Base-by-base conservation (phyloP, 2,113 vertebrate genomes). In the Mobula birostris region DNA sequence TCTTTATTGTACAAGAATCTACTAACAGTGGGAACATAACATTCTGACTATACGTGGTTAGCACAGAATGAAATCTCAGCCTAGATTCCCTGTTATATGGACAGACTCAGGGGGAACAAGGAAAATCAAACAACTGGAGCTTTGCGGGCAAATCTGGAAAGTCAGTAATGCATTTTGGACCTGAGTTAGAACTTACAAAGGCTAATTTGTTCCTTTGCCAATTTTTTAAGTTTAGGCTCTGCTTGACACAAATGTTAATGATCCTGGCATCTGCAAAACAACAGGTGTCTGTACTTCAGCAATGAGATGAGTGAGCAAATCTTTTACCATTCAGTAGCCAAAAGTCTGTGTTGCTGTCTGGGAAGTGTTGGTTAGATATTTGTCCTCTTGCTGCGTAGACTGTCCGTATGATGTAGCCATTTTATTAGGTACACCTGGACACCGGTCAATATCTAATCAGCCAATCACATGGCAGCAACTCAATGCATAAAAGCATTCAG, bases 201-300 rank as follows among this genome's bases (percentile, higher is more conserved):
- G 70, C 6, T 2, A 91, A 70, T 70, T 36, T 91, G 88, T 70
- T 91, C 63, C n/a, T 72, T 72, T 92, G 88, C 85, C 58, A 88
- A 88, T 63, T 15, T 32, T 11, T 63, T 6, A 88, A n/a, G 61
- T 88, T 63, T 63, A 15, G 11, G 27, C 8, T n/a, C 6, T 36
- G 66, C n/a, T 70, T 40, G 66, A 21, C 32, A 21, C 88, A 40
- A 70, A 72, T 21, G 66, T 72, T 92, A 70, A 92, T 40, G 32
- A 72, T 70, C 3, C 88, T 5, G n/a, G 66, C 63, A 70, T 92
- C 58, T 7, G 88, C 32, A 40, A 92, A 90, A 92, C 88, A 72
- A 92, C 88, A 92, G 66, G 66, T 92, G 88, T 72, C 7, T 40
- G 66, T 24, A 63, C 66, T 24, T 24, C n/a, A 24, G 8, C 66